Conservation (phyloP, 2,888 invertebrate genomes). For the Tenodera sinensis region DNA sequence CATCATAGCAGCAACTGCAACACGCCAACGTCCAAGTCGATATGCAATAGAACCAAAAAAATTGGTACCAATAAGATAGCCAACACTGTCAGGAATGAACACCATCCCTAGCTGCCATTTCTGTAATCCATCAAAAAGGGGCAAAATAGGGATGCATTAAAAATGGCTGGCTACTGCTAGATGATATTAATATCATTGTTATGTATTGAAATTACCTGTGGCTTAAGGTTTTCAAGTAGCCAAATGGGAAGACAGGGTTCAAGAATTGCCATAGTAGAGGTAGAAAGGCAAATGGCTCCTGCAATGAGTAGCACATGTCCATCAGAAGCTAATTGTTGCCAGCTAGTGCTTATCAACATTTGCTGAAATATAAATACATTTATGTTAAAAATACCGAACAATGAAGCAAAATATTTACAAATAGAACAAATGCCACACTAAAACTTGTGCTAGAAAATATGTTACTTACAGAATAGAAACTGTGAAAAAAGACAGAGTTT, state of each 20-base stretch:
- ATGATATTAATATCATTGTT: not conserved
- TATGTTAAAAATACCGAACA: constrained; percentile 43
- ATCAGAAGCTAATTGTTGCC: constrained; percentile 55
- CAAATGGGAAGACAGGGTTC: constrained; percentile 82
- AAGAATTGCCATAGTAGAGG: constrained; percentile 76
- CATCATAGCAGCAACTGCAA: constrained; percentile 59
- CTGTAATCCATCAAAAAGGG: constrained; percentile 38
- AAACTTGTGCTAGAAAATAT: not conserved
- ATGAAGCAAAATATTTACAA: not conserved
- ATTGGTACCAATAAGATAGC: constrained; percentile 78
- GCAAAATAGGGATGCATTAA: not conserved
- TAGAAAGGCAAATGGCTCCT: constrained; percentile 71
- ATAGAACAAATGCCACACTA: not conserved
- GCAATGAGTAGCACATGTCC: constrained; percentile 60
- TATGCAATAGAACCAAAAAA: constrained; percentile 67
- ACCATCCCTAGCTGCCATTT: constrained; percentile 76
- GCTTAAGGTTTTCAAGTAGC: constrained; percentile 64
- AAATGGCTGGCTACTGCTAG: not conserved
- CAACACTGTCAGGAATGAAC: constrained; percentile 81
- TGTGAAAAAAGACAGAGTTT: too few species aligned
- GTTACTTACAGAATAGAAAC: not conserved
- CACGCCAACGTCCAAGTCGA: constrained; percentile 60
- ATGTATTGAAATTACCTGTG: constrained; percentile 36
- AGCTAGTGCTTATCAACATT: not conserved
- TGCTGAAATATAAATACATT: not conserved